Percentiles rank a stretch among this genome's conserved stretches.
Evolutionary conservation across 2,888 invertebrate genomes (phyloP).

Genomic region (Chymomyza caudatula): DNA sequence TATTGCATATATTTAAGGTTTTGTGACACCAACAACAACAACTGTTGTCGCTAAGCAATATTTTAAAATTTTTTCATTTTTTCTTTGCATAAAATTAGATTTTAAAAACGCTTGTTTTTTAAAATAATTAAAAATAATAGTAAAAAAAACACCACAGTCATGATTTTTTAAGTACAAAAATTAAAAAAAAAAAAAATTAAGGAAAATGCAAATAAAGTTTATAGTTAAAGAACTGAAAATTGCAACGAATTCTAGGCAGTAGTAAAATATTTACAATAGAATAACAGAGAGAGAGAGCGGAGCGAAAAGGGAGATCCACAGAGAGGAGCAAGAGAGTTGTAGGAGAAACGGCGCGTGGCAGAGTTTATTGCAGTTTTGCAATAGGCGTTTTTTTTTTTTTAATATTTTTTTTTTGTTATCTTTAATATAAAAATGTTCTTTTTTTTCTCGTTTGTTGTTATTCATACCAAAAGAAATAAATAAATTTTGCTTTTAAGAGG

Average conservation of each 20-base stretch:
- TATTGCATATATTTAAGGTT: background rate
- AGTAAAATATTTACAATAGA: constrained; percentile 24
- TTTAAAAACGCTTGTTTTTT: constrained; percentile 39
- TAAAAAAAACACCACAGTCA: constrained; percentile 75
- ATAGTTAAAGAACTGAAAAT: constrained; percentile 3
- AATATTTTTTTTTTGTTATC: constrained; percentile 13
- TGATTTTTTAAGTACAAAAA: constrained; percentile 54
- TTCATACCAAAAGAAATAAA: constrained; percentile 55
- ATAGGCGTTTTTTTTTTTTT: constrained; percentile 11
- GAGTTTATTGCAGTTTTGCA: constrained; percentile 4
- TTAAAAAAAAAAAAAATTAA: constrained; percentile 37
- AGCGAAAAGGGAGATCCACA: constrained; percentile 1
- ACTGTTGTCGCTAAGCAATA: background rate
- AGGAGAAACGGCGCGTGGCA: background rate
- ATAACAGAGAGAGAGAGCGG: background rate
- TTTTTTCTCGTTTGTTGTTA: constrained; percentile 27
- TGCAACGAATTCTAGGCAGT: constrained; percentile 1
- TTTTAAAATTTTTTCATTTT: constrained; percentile 18
- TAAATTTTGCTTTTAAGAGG: constrained; percentile 35
- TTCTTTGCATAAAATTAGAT: constrained; percentile 25
- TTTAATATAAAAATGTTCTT: background rate
- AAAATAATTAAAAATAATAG: constrained; percentile 65
- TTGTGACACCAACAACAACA: constrained; percentile 22
- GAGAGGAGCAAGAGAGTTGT: background rate
- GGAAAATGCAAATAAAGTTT: constrained; percentile 7